Evolutionary conservation across 2,888 invertebrate genomes (phyloP).

Genomic region (Fabriciana adippe): DNA sequence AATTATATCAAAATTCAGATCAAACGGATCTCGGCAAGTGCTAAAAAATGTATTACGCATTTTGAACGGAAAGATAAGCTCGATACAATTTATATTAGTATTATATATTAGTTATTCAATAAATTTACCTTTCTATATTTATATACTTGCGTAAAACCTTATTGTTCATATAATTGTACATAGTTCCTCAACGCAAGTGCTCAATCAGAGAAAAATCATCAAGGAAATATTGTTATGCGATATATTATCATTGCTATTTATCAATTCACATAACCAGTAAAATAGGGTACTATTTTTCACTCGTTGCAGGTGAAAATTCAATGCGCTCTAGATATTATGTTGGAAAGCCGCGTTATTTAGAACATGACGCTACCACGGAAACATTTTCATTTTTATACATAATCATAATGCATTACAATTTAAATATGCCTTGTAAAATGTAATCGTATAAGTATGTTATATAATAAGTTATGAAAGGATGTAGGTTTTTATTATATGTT

Average conservation of each 20-base stretch:
- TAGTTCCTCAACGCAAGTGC: neutral
- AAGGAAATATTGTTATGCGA: conserved; percentile 8
- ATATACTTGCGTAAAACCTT: too few species aligned
- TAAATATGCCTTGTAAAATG: neutral
- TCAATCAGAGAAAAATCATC: conserved; percentile 17
- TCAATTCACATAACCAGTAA: conserved; percentile 6
- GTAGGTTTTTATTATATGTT: neutral
- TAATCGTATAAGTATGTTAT: conserved; percentile 1
- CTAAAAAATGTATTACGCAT: too few species aligned
- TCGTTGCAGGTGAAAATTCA: too few species aligned
- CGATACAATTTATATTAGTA: too few species aligned
- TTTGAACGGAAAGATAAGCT: too few species aligned
- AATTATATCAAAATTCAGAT: too few species aligned
- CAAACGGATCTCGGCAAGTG: too few species aligned
- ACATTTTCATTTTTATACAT: conserved; percentile 11
- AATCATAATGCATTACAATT: conserved; percentile 2
- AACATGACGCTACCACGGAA: conserved; percentile 24
- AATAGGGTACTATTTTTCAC: neutral
- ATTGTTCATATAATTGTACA: too few species aligned
- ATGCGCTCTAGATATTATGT: neutral
- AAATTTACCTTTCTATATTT: too few species aligned
- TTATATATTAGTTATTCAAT: too few species aligned
- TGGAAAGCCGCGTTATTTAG: conserved; percentile 34
- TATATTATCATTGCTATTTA: conserved; percentile 4
- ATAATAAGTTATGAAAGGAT: neutral